Evolutionary conservation across 2,797 vertebrate species (phyloP).

Genomic region (Sus cebifrons): DNA sequence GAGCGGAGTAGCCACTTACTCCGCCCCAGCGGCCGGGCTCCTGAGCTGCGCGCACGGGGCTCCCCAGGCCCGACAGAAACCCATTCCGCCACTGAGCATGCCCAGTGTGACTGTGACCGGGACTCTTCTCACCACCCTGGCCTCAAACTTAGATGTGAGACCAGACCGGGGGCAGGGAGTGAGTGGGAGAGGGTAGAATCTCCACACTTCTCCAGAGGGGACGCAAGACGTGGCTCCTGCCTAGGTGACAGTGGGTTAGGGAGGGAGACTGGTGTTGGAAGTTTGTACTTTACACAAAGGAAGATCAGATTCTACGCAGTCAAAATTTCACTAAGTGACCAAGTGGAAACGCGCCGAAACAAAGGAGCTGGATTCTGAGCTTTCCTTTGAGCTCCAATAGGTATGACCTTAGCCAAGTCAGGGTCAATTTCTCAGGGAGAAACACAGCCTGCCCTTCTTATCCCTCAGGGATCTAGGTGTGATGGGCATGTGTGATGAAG

Average conservation of each 20-base stretch:
- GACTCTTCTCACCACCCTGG: background rate
- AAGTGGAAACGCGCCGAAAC: background rate
- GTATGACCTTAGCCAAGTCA: background rate
- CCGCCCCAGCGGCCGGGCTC: background rate
- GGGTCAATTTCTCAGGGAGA: background rate
- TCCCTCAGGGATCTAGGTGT: background rate
- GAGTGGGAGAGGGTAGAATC: background rate
- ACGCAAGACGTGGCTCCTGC: fast-evolving
- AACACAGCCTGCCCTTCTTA: background rate
- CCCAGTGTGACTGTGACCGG: background rate
- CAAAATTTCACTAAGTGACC: background rate
- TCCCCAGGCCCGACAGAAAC: fast-evolving
- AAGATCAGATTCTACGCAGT: background rate
- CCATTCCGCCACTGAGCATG: slow-evolving; percentile 36
- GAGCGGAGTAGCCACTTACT: background rate
- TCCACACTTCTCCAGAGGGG: no score
- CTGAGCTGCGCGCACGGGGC: background rate
- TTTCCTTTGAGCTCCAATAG: background rate
- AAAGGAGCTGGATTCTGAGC: background rate
- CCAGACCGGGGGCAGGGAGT: background rate
- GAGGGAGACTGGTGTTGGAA: background rate
- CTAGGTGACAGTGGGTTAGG: background rate
- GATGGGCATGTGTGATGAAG: background rate
- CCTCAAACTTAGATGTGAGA: fast-evolving
- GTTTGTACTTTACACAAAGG: background rate